Evolutionary conservation across 2,888 invertebrate genomes (phyloP).

Genomic region (Selenia dentaria): DNA sequence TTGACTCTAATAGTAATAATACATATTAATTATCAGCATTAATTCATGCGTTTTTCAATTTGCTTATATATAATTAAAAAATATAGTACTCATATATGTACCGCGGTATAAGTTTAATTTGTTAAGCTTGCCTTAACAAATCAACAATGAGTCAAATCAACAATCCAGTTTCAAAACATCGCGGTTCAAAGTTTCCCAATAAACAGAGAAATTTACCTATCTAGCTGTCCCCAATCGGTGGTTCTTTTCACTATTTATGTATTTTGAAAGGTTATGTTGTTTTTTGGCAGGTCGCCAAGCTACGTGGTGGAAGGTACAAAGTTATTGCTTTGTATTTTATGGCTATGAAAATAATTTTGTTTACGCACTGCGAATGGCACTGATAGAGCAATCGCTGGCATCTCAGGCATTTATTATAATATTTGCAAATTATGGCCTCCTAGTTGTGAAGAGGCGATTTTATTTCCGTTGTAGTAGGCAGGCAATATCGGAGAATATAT

Average conservation of each 20-base stretch:
- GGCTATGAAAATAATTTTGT: constrained; percentile 24
- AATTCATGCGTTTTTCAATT: too few relatives aligned
- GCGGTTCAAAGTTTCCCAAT: constrained; percentile 22
- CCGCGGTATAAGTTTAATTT: too few relatives aligned
- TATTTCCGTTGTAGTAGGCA: constrained; percentile 5
- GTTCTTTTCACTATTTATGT: constrained; percentile 26
- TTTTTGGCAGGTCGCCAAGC: constrained; percentile 22
- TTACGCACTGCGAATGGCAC: constrained; percentile 18
- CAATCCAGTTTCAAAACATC: constrained; percentile 5
- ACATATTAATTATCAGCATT: too few relatives aligned
- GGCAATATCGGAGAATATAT: constrained; percentile 20
- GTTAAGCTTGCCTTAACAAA: too few relatives aligned
- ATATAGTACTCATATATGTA: too few relatives aligned
- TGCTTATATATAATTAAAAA: too few relatives aligned
- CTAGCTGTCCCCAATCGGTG: constrained; percentile 18
- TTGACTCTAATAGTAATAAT: too few relatives aligned
- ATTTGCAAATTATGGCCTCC: constrained; percentile 22
- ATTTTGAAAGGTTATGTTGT: constrained; percentile 28
- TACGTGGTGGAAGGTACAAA: constrained; percentile 20
- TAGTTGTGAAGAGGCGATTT: constrained; percentile 14
- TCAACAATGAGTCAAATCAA: constrained; percentile 11
- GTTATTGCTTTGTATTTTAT: constrained; percentile 21
- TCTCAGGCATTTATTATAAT: constrained; percentile 15
- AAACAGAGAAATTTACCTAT: constrained; percentile 23
- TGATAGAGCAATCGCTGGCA: constrained; percentile 21